Conservation (phyloP, 2,797 vertebrate species). For the Pachyuromys duprasi region DNA sequence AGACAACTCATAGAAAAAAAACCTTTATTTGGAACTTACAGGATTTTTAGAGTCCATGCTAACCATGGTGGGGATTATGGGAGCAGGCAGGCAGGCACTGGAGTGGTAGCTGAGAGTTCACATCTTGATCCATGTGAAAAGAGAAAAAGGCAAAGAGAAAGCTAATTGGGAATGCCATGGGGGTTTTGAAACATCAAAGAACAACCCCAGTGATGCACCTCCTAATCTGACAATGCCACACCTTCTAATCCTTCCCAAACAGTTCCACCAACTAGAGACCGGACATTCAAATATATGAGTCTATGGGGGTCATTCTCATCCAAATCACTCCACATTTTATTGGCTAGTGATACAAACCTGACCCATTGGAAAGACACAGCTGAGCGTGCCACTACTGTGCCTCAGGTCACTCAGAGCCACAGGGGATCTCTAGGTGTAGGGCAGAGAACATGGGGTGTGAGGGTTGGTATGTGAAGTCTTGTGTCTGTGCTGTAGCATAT, state of each 20-base stretch:
- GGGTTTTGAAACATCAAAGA: neutral
- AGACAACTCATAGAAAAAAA: neutral
- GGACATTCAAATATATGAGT: neutral
- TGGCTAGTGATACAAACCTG: neutral
- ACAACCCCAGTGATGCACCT: neutral
- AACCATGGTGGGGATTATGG: neutral
- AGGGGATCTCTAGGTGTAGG: neutral
- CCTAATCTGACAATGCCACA: too few relatives aligned
- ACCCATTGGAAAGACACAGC: neutral
- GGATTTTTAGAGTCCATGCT: neutral
- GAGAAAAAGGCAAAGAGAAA: neutral
- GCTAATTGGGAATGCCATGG: neutral
- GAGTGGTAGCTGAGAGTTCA: neutral
- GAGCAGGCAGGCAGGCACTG: too few relatives aligned
- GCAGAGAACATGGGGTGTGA: neutral
- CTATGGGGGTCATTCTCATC: neutral
- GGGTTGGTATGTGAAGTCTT: neutral
- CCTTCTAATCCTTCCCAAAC: too few relatives aligned
- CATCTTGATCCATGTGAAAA: neutral
- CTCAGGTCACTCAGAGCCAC: neutral
- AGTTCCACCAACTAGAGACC: neutral
- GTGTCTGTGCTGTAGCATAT: neutral
- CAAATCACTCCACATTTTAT: neutral
- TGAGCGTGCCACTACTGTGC: too few relatives aligned
- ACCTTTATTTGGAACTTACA: neutral